These are phyloP conservation scores for Drosophila infuscata DNA, from an alignment of 2,888 invertebrate species.

Conservation along the genomic window DNA sequence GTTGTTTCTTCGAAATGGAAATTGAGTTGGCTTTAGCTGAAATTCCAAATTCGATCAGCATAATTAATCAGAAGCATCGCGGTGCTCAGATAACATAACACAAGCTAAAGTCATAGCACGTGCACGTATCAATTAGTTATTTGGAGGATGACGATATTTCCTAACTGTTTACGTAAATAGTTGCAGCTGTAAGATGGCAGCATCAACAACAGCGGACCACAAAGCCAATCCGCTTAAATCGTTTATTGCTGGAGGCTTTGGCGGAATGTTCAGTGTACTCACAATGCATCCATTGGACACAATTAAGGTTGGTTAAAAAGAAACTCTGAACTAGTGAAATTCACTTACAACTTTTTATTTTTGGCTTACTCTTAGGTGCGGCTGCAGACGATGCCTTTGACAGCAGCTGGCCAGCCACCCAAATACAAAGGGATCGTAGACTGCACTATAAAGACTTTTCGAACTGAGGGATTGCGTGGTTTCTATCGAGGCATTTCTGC, in stretches of 20 bases:
- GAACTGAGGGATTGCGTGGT: conserved; percentile 93
- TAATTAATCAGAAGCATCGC: conserved; percentile 39
- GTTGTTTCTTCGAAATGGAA: conserved; percentile 48
- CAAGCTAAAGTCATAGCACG: conserved; percentile 4
- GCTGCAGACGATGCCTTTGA: conserved; percentile 96
- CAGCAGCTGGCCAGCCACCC: conserved; percentile 90
- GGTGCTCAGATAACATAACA: conserved; percentile 51
- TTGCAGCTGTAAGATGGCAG: conserved; percentile 12
- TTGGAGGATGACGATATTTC: conserved; percentile 39
- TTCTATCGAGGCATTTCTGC: conserved; percentile 96
- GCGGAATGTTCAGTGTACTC: conserved; percentile 97
- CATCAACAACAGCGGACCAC: conserved; percentile 31
- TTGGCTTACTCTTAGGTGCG: conserved; percentile 89
- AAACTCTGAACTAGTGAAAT: neutral
- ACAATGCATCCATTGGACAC: conserved; percentile 99
- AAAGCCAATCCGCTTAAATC: conserved; percentile 93
- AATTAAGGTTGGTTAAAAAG: conserved; percentile 88
- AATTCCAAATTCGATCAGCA: conserved; percentile 28
- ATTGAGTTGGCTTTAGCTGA: conserved; percentile 32
- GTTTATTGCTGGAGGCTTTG: conserved; percentile 98
- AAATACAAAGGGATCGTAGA: conserved; percentile 96
- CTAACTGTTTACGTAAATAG: conserved; percentile 60
- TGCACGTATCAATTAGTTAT: conserved; percentile 41
- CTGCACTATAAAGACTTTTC: conserved; percentile 95
- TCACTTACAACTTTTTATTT: neutral